phyloP scores from a whole-genome alignment of 2,888 invertebrate genomes.

The Actias luna region DNA sequence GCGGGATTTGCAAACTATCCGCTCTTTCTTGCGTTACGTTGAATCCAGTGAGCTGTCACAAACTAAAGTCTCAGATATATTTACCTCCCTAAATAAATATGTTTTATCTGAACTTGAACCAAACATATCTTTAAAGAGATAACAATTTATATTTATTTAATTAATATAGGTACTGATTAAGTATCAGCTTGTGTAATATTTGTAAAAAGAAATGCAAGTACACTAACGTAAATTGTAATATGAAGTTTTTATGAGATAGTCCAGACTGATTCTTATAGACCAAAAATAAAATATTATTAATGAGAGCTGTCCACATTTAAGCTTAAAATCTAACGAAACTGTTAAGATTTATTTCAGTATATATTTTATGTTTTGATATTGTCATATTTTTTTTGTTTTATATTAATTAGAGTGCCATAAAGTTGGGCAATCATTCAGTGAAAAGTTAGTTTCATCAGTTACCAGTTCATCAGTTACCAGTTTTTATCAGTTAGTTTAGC shows the following conservation, averaged over 20 bases:
- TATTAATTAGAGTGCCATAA: not conserved
- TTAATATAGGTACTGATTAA: not conserved
- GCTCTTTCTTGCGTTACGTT: constrained; percentile 51
- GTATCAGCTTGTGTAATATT: not conserved
- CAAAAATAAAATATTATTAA: not conserved
- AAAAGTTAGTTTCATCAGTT: not conserved
- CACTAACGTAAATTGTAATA: too few species aligned
- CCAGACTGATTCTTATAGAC: too few species aligned
- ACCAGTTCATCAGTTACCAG: too few species aligned
- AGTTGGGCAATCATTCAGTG: too few species aligned
- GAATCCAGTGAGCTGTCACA: constrained; percentile 62
- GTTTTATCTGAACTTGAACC: constrained; percentile 46
- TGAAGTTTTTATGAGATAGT: too few species aligned
- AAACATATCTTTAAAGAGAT: not conserved
- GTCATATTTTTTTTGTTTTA: not conserved
- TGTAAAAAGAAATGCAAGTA: not conserved
- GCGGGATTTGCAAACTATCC: constrained; percentile 55
- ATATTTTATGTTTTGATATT: not conserved
- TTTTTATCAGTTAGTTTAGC: too few species aligned
- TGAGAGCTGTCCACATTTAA: not conserved
- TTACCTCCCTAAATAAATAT: constrained; percentile 60
- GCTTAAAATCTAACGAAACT: not conserved
- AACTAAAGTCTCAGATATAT: constrained; percentile 65
- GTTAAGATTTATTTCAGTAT: not conserved
- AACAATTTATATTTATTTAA: not conserved